phyloP scores from a whole-genome alignment of 2,797 vertebrate genomes.

The Sciaenops ocellatus region DNA sequence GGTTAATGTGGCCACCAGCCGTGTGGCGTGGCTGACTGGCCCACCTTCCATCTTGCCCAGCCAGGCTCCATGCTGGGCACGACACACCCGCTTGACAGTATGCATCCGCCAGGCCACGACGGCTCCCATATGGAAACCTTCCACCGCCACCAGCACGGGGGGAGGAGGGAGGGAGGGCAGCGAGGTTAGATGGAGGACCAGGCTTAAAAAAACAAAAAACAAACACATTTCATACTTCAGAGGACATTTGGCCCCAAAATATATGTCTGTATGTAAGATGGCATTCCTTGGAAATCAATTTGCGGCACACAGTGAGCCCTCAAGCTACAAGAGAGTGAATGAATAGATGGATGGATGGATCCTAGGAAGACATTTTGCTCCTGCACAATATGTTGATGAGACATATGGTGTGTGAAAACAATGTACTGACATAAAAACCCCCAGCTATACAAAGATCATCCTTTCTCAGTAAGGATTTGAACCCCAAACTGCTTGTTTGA shows the following conservation, averaged over 20 bases:
- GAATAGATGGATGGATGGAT: slow-evolving; percentile 7
- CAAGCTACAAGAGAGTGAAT: not conserved
- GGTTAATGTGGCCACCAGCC: slow-evolving; percentile 74
- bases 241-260: slow-evolving; percentile 9
- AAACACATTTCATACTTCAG: slow-evolving; percentile 32
- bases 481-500: not conserved
- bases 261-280: not conserved
- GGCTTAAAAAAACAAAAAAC: slow-evolving; percentile 35
- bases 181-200: slow-evolving; percentile 20
- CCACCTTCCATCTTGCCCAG: slow-evolving; percentile 81
- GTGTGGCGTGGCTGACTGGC: slow-evolving; percentile 62
- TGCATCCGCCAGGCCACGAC: slow-evolving; percentile 91
- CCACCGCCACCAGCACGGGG: slow-evolving; percentile 83
- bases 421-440: not conserved
- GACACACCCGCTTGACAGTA: slow-evolving; percentile 91
- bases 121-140: slow-evolving; percentile 95
- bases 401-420: slow-evolving; percentile 6
- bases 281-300: slow-evolving; percentile 31
- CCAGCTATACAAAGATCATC: not conserved
- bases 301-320: not conserved
- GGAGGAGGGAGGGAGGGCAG: slow-evolving; percentile 38
- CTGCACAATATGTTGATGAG: not conserved
- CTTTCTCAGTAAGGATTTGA: not conserved
- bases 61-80: slow-evolving; percentile 94
- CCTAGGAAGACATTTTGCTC: not conserved